Base-by-base conservation (phyloP, 2,888 invertebrate genomes). In the Galerucella calmariensis region DNA sequence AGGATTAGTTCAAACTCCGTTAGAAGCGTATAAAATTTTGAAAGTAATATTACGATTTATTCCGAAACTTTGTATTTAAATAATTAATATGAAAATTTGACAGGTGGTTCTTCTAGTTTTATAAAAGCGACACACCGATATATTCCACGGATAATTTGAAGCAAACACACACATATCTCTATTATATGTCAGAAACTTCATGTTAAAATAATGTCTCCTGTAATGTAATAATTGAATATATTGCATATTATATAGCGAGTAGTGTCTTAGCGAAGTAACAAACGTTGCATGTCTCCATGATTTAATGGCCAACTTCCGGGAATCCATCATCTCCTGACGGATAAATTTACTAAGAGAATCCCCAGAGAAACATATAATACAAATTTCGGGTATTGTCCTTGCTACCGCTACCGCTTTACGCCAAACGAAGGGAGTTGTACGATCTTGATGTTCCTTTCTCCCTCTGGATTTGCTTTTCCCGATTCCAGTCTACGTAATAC, bases 301-400 rank as follows among this genome's bases (percentile, higher is more conserved):
- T 78, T 77, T 79, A 78, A 77, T 76, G 76, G 76, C 74, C 74
- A 78, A 78, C 76, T 80, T 79, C 76, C 77, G 75, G 75, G 75
- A 76, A 80, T 81, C 78, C 76, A 77, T 78, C 80, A 79, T 80
- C 78, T 77, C 77, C 75, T 80, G 81, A 81, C 80, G 81, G 73
- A 78, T 80, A 80, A 81, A 81, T 81, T 81, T 86, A 82, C 81
- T 84, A 83, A 74, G 77, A 78, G 74, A 73, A 75, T 78, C 78
- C 74, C 77, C 35, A 53, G 61, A 75, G 80, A 74, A 82, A 84
- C 80, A 78, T 62, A 83, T 72, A 72, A 72, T 66, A 83, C 79
- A 74, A 84, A 84, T 74, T 83, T 83, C 77, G 73, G 71, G 72
- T 62, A 69, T 69, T 74, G 74, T 74, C 71, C 63, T 63, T 71